Evolutionary conservation across 2,797 vertebrate genomes (phyloP).

Genomic region (Clarias platycephalus): DNA sequence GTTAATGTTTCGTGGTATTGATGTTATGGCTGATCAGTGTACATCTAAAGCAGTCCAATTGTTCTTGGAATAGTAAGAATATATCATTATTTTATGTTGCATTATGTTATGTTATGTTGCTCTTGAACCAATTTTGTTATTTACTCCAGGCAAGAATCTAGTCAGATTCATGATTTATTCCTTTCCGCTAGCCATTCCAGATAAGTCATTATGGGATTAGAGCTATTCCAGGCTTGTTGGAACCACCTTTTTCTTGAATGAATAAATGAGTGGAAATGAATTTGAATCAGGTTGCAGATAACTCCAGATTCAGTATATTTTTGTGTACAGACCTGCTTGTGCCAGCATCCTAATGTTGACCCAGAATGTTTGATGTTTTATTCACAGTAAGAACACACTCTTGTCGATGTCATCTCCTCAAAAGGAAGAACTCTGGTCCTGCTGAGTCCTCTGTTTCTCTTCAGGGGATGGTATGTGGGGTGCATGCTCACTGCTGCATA

Average conservation of each 20-base stretch:
- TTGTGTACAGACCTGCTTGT: not conserved
- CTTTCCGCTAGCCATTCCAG: not conserved
- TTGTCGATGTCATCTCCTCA: not conserved
- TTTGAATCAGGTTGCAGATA: not conserved
- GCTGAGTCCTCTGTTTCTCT: conserved; percentile 50
- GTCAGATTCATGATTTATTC: not conserved
- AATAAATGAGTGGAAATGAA: not conserved
- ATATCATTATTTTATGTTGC: not conserved
- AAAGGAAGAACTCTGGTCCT: conserved; percentile 37
- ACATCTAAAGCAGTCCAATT: too few relatives aligned
- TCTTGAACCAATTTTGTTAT: not conserved
- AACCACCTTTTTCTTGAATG: not conserved
- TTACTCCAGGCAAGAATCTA: not conserved
- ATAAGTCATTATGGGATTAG: not conserved
- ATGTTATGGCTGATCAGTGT: too few relatives aligned
- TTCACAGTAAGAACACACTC: not conserved
- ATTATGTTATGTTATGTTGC: not conserved
- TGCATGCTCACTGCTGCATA: conserved; percentile 31
- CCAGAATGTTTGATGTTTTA: conserved; percentile 24
- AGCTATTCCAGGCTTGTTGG: not conserved
- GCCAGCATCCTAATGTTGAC: not conserved
- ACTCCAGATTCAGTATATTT: not conserved
- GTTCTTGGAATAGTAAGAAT: too few relatives aligned
- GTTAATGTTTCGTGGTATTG: too few relatives aligned
- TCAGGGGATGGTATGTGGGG: conserved; percentile 16